Evolutionary conservation across 2,113 vertebrate genomes (phyloP).

Genomic region (Labeo catla): DNA sequence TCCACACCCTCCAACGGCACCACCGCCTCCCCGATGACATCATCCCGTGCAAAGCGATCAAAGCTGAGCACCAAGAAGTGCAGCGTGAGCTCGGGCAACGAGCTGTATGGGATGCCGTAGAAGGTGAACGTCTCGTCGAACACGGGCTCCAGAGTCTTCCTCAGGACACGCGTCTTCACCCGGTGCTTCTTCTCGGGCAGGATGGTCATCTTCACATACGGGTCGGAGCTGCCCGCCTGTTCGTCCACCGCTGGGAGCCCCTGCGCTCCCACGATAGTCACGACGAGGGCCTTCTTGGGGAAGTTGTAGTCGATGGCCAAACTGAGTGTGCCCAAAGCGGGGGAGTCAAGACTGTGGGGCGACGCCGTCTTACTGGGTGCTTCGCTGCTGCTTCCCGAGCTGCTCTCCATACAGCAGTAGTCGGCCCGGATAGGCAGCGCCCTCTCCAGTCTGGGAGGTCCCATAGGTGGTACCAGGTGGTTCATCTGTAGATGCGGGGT

Average conservation of each 20-base stretch:
- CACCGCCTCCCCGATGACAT: conserved; percentile 85
- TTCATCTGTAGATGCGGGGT: conserved; percentile 48
- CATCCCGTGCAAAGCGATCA: conserved; percentile 87
- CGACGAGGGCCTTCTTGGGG: conserved; percentile 86
- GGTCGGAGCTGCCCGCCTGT: conserved; percentile 82
- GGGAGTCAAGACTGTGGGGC: conserved; percentile 70
- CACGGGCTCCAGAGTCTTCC: conserved; percentile 83
- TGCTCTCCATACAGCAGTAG: conserved; percentile 79
- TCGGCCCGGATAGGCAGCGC: conserved; percentile 77
- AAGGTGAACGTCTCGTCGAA: conserved; percentile 91
- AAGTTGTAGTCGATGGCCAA: conserved; percentile 89
- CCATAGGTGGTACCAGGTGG: conserved; percentile 49
- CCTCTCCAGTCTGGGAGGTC: conserved; percentile 67
- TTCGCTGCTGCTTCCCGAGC: conserved; percentile 67
- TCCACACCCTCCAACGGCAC: conserved; percentile 84
- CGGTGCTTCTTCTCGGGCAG: conserved; percentile 88
- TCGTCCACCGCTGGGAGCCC: conserved; percentile 85
- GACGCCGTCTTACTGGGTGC: conserved; percentile 78
- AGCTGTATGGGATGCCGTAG: conserved; percentile 83
- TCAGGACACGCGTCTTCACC: conserved; percentile 84
- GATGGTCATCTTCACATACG: conserved; percentile 90
- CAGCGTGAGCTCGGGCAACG: conserved; percentile 83
- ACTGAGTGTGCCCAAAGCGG: conserved; percentile 77
- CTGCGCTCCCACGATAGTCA: conserved; percentile 83
- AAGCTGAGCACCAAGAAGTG: conserved; percentile 89